A percentile compares a stretch with the other conserved stretches of the same genome.
These are phyloP conservation scores for Telmatherina bonti DNA, from an alignment of 2,797 vertebrate species.

Conservation along the genomic window DNA sequence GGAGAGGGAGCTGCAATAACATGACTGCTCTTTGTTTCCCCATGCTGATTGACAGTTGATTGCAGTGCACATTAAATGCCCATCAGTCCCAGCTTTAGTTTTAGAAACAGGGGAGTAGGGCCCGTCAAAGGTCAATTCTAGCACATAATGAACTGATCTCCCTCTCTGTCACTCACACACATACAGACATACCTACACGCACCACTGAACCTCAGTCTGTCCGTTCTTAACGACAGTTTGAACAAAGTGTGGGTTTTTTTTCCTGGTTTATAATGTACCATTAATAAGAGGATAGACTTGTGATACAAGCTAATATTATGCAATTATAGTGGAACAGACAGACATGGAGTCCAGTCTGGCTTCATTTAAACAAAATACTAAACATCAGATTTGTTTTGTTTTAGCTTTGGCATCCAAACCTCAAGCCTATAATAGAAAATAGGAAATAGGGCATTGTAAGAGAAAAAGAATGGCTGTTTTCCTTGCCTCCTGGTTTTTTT, in stretches of 20 bases:
- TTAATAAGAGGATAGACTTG: slow-evolving; percentile 46
- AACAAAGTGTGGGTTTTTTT: slow-evolving; percentile 40
- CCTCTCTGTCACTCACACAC: slow-evolving; percentile 7
- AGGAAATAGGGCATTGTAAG: neutral
- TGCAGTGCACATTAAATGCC: slow-evolving; percentile 81
- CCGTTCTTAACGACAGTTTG: slow-evolving; percentile 42
- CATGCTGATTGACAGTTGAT: slow-evolving; percentile 80
- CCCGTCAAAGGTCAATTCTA: slow-evolving; percentile 76
- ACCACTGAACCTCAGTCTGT: slow-evolving; percentile 21
- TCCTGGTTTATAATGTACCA: slow-evolving; percentile 61
- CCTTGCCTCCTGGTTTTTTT: slow-evolving; percentile 31
- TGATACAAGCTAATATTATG: slow-evolving; percentile 48
- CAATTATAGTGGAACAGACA: slow-evolving; percentile 34
- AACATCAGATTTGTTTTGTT: slow-evolving; percentile 13
- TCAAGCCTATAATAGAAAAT: neutral
- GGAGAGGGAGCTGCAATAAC: slow-evolving; percentile 76
- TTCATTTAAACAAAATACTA: slow-evolving; percentile 49
- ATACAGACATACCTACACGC: slow-evolving; percentile 6
- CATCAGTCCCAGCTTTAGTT: slow-evolving; percentile 80
- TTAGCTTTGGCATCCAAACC: slow-evolving; percentile 1
- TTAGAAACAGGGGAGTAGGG: slow-evolving; percentile 66
- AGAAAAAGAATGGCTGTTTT: neutral
- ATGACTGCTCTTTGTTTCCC: slow-evolving; percentile 79
- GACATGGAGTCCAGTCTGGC: slow-evolving; percentile 49
- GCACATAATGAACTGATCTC: slow-evolving; percentile 78